Evolutionary conservation across 2,888 invertebrate genomes (phyloP).

Genomic region (Lithosia quadra): DNA sequence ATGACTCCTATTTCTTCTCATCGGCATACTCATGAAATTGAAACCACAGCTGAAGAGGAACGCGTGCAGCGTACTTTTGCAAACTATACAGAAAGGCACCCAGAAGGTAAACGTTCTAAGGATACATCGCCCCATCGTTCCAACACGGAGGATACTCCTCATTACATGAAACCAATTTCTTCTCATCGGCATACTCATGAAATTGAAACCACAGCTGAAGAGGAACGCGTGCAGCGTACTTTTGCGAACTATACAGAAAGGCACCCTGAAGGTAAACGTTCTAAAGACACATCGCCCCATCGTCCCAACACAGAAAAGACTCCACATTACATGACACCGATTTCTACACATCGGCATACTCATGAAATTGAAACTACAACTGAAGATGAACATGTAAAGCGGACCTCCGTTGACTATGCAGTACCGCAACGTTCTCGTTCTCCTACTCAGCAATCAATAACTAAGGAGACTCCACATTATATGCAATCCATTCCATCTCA

Average conservation of each 20-base stretch:
- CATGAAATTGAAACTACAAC: background rate
- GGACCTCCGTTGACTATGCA: slow-evolving; percentile 11
- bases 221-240: background rate
- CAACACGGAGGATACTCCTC: background rate
- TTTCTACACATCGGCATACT: slow-evolving; percentile 15
- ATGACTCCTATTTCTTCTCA: background rate
- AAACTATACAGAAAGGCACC: background rate
- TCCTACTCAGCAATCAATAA: slow-evolving; percentile 14
- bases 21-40: background rate
- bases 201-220: background rate
- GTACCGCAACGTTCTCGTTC: slow-evolving; percentile 12
- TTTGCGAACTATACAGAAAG: background rate
- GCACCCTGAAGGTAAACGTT: background rate
- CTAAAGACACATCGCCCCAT: slow-evolving; percentile 2
- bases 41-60: background rate
- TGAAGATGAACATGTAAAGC: background rate
- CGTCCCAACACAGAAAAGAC: background rate
- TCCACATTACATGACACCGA: slow-evolving; percentile 19
- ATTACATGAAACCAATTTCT: background rate
- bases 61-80: background rate
- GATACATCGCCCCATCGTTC: background rate
- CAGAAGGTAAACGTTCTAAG: background rate
- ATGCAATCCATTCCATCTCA: slow-evolving; percentile 17
- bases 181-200: background rate
- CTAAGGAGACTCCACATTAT: slow-evolving; percentile 20